Evolutionary conservation across 2,888 invertebrate species (phyloP), one percentile per base, ranked within the genome.

Genomic region (Cosmopolites sordidus): DNA sequence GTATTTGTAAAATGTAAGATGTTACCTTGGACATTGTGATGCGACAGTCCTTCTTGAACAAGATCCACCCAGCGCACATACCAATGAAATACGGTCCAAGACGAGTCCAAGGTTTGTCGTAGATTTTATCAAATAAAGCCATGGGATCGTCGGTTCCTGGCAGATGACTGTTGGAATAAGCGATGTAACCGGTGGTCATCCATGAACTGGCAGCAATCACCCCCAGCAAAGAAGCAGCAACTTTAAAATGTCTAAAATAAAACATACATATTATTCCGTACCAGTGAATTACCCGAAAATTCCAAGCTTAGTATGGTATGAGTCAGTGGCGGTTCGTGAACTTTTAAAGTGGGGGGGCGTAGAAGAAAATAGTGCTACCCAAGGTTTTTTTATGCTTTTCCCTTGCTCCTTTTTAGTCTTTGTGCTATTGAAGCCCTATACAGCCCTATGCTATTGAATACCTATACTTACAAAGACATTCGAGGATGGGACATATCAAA

Each of bases 91-190:
- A 92, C 0, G 91, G 91, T 0, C 91, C 91, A 11, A 91, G 74
- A 52, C 91, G 74, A 0, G 91, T 91, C 89, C 91, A 92, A 1
- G 91, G 91, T 72, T 91, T 92, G 74, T 91, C 91, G 71, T 92
- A 92, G 62, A 92, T 87, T 76, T 90, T 89, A 73, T 92, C 91
- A 71, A 92, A 92, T 45, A 89, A 78, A 0, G 89, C 89, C 68
- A 91, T 76, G 0, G 90, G 90, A 69, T 91, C 91, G 64, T 90
- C 89, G 12, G 83, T 81, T 72, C 76, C 79, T 6, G 90, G 90
- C 69, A 86, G 81, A 72, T 90, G 89, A 62, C 88, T 85, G 70
- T 87, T 87, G 62, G 79, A 82, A 70, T 84, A 84, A 0, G 91
- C 89, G 37, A 92, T 85, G 68, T 86, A 84, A 22, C 85, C 90